Evolutionary conservation across 2,888 invertebrate species (phyloP).

Genomic region (Megastigmus dorsalis): DNA sequence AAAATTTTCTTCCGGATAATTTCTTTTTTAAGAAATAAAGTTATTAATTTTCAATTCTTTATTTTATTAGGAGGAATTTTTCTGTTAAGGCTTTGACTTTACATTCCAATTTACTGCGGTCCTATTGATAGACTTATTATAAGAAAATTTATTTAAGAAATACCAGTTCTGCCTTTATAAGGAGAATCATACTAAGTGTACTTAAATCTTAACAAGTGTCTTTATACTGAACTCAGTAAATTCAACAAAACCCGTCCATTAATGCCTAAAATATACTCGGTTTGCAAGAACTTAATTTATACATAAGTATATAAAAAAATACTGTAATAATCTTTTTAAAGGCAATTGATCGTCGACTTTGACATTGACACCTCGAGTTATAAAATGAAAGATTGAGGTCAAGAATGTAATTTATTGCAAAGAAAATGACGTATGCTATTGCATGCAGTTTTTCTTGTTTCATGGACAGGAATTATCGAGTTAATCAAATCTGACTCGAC

Average conservation of each 20-base stretch:
- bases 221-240: slow-evolving; percentile 34
- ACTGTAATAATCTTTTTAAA: slow-evolving; percentile 47
- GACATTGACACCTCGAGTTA: slow-evolving; percentile 57
- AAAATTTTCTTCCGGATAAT: slow-evolving; percentile 27
- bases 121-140: slow-evolving; percentile 16
- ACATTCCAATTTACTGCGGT: slow-evolving; percentile 34
- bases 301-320: slow-evolving; percentile 20
- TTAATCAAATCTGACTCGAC: slow-evolving; percentile 35
- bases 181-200: slow-evolving; percentile 62
- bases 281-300: slow-evolving; percentile 47
- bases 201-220: slow-evolving; percentile 58
- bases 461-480: slow-evolving; percentile 16
- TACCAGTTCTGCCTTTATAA: slow-evolving; percentile 47
- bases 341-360: slow-evolving; percentile 57
- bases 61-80: slow-evolving; percentile 14
- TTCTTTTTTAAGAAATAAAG: slow-evolving; percentile 12
- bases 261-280: slow-evolving; percentile 62
- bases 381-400: slow-evolving; percentile 41
- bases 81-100: slow-evolving; percentile 2
- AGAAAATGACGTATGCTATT: slow-evolving; percentile 62
- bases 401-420: slow-evolving; percentile 47
- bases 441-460: slow-evolving; percentile 38
- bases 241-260: slow-evolving; percentile 66
- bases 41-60: slow-evolving; percentile 17
- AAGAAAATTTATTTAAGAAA: slow-evolving; percentile 11